Evolutionary conservation across 2,797 vertebrate species (phyloP), one percentile per base, ranked within the genome.

Genomic region (Orientallactaga sibirica): DNA sequence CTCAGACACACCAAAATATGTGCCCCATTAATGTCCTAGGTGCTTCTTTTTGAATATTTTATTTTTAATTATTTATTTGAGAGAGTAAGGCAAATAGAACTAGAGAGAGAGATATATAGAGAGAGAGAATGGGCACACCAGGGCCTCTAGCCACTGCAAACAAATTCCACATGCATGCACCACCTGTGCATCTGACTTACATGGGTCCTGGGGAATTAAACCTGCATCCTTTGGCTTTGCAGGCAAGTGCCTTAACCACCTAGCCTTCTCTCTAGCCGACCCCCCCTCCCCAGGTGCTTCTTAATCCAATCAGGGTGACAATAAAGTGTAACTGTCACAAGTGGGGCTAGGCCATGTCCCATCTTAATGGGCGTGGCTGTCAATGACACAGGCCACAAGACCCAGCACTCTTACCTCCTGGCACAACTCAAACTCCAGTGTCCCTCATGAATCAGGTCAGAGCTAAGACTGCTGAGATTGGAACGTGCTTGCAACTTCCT

Each of bases 231-330:
- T 48, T 48, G 48, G 48, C 48, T 48, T 48, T 48, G 48, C 48
- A 48, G 48, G 48, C 48, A 48, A 48, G 48, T 10, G 10, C 48
- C 48, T 48, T 48, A 48, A 48, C 48, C 48, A 48, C 48, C 7
- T 7, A 48, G 48, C 48, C 5, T 8, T 48, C 48, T 48, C 48
- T 7, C 48, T 10, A 48, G 48, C 48, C 48, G 33, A 37, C 48
- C 48, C 8, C 48, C 48, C 48, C 6, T 48, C 5, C 48, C 48
- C 48, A 24, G 52, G 15, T 71, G 67, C 52, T 85, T 58, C 18
- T 55, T 71, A 85, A 71, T 71, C 15, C 52, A 58, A 25, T 71
- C 82, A 85, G 12, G 52, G 18, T 71, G 67, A 71, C 82, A 85
- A 19, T 10, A 15, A 85, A 61, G 82, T 37, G 22, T 73, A 22